Evolutionary conservation across 2,113 vertebrate species (phyloP), one percentile per base, ranked within the genome.

Genomic region (Nanger granti): DNA sequence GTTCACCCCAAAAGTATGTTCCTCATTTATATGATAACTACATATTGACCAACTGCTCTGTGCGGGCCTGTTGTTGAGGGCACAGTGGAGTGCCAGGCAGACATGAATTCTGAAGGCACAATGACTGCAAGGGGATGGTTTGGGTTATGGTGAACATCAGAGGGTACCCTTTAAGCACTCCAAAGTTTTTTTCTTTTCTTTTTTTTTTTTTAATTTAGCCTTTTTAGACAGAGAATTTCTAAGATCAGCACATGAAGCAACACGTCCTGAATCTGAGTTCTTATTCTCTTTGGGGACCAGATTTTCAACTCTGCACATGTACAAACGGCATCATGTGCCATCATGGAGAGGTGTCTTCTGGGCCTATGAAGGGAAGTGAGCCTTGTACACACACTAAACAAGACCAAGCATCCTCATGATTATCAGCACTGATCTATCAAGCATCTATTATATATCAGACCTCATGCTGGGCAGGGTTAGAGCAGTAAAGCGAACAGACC

Each of bases 291-390:
- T 15, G 12, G 26, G 10, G 62, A 29, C n/a, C 73, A 18, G 76
- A 47, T 66, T 29, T n/a, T 34, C 55, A 37, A 8, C 10, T 22
- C 34, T 9, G 52, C 52, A 47, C 60, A 5, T 3, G 13, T 2
- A 8, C 83, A 9, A 0, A 11, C 2, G 3, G 41, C 6, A 1
- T 31, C 80, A 9, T 20, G 41, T 4, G 57, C 37, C 2, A 7
- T 26, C 15, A 17, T 0, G 8, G 31, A 22, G 20, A 8, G 54
- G 28, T 0, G 13, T 31, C 64, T n/a, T 34, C 6, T 3, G 10
- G 29, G 17, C 29, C 54, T 15, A 0, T 2, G 3, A 34, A 14
- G n/a, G 29, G 3, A n/a, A 0, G 7, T 4, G 44, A 2, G 57
- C 9, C 73, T 4, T 4, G 44, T 14, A 31, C 31, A 17, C 20